Base-by-base conservation (phyloP, 2,797 vertebrate genomes). In the Cephalopachus bancanus region DNA sequence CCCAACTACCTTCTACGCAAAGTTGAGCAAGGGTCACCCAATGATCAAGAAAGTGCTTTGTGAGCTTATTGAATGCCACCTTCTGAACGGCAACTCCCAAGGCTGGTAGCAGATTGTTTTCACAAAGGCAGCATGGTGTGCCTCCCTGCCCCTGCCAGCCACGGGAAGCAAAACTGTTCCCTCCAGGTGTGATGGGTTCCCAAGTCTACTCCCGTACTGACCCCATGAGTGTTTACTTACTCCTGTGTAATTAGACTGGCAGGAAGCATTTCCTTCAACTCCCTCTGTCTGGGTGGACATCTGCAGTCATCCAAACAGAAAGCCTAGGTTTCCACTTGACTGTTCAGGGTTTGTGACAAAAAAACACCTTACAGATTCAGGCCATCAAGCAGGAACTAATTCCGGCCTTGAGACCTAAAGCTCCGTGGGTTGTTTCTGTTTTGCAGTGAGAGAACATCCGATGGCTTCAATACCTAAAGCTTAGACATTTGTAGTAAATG, bases 221-320 rank as follows among this genome's bases (percentile, higher is more conserved):
- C 72, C 57, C 81, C 76, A 88, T 8, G 15, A 16, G 8, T 5
- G 57, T 71, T 33, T 74, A 33, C 60, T 60, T 19, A 30, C 65
- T 15, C 10, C 16, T 76, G 24, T 33, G 26, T 55, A 84, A 83
- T 33, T 15, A 78, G 62, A 76, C 24, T 8, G 2, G 16, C 59
- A 33, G 51, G 7, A 51, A 74, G 33, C 17, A 22, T 28, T 85
- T 72, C 89, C 76, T 22, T 83, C 67, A 69, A 16, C 19, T 76
- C 67, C 91, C 20, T 30, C 49, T 53, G 86, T 91, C 89, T 78
- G 60, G 69, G 81, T 2, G 85, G 74, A 96, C 83, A 93, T 69
- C 51, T 81, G 85, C 69, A 37, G 30, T n/a, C 49, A 84, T 7
- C 75, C 89, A 94, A 89, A 97, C 83, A 75, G 75, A 93, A 97